These are phyloP conservation scores for Callopanchax toddi DNA, from an alignment of 2,113 vertebrate species.

Conservation along the genomic window DNA sequence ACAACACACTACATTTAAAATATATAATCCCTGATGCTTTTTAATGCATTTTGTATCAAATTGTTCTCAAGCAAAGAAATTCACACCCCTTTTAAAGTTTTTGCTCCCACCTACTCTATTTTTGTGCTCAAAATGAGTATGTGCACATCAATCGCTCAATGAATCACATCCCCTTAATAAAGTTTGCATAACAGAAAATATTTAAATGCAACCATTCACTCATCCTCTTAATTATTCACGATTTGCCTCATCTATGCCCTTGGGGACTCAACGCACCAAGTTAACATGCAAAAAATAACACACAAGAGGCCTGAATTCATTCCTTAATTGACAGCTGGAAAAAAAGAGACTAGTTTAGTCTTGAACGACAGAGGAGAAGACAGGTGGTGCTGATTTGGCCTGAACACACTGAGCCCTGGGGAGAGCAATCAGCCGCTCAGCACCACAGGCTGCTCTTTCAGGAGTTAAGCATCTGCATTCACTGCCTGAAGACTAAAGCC, in stretches of 20 bases:
- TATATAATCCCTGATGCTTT: no score
- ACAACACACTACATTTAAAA: no score
- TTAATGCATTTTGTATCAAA: no score
- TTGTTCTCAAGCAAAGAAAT: no score
- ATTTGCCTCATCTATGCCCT: slow-evolving; percentile 11
- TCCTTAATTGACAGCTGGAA: slow-evolving; percentile 44
- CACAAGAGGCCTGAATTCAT: slow-evolving; percentile 17
- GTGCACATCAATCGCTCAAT: not conserved
- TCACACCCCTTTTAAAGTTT: not conserved
- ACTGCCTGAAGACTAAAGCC: slow-evolving; percentile 5
- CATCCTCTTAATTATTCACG: slow-evolving; percentile 19
- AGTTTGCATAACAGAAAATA: slow-evolving; percentile 2
- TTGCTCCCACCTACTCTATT: not conserved
- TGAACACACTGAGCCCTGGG: slow-evolving; percentile 25
- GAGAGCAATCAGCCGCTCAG: slow-evolving; percentile 37
- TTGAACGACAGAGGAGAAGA: slow-evolving; percentile 28
- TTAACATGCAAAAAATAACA: slow-evolving; percentile 60
- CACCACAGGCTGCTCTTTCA: slow-evolving; percentile 21
- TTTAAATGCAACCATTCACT: slow-evolving; percentile 14
- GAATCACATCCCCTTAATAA: no score
- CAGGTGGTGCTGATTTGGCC: slow-evolving; percentile 17
- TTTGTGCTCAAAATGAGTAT: not conserved
- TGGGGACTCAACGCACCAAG: slow-evolving; percentile 19
- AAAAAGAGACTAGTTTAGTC: slow-evolving; percentile 3
- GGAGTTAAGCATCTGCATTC: not conserved